A percentile compares a stretch with the other conserved stretches of the same genome.
These are phyloP conservation scores for Formica selysi DNA, from an alignment of 1,140 invertebrate species.

Conservation along the genomic window DNA sequence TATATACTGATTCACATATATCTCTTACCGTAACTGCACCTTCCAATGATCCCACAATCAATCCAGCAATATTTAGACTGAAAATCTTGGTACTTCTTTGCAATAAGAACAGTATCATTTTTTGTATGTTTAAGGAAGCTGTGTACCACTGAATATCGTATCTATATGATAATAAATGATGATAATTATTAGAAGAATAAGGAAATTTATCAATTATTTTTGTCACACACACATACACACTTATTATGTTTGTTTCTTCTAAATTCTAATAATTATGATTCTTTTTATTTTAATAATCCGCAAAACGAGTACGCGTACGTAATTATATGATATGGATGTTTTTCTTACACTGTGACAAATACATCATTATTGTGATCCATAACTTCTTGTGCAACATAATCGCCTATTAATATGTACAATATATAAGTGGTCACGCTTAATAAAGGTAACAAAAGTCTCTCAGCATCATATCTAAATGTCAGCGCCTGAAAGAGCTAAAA, in stretches of 20 bases:
- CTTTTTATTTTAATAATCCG: background rate
- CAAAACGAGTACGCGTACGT: background rate
- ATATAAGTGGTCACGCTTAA: background rate
- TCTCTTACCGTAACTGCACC: constrained; percentile 9
- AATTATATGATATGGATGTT: background rate
- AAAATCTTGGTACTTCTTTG: constrained; percentile 14
- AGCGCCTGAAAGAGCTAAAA: background rate
- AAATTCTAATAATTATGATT: background rate
- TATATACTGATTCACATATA: background rate
- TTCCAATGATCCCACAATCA: constrained; percentile 20
- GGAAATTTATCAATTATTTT: background rate
- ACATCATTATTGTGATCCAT: constrained; percentile 22
- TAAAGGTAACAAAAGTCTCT: background rate
- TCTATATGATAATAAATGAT: background rate
- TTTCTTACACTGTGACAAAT: constrained; percentile 13
- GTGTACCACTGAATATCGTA: background rate
- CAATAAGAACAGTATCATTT: constrained; percentile 19
- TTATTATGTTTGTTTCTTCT: background rate
- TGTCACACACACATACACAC: background rate
- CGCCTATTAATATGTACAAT: background rate
- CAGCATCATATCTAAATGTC: background rate
- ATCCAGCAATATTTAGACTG: background rate
- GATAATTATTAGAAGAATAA: background rate
- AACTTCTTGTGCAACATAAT: background rate
- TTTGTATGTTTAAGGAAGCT: background rate